Conservation (phyloP, 2,113 vertebrate species). For the Ia io region DNA sequence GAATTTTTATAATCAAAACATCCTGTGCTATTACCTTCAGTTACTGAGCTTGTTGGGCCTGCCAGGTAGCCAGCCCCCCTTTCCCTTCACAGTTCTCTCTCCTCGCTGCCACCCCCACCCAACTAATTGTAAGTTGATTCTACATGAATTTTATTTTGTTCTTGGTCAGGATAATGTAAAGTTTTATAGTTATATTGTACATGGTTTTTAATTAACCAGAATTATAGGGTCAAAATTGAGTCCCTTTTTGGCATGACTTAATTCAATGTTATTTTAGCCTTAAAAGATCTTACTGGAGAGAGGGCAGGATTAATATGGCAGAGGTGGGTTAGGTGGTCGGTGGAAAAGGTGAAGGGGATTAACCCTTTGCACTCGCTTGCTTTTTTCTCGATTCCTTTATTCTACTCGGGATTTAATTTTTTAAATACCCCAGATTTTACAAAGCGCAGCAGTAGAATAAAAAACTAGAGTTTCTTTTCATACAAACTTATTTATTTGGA, state of each 20-base stretch:
- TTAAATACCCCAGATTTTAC: too few relatives aligned
- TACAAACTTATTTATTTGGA: too few relatives aligned
- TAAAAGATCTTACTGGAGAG: background rate
- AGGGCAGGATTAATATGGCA: background rate
- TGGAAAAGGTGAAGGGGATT: background rate
- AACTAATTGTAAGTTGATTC: constrained; percentile 11
- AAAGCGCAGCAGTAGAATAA: too few relatives aligned
- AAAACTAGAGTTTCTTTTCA: too few relatives aligned
- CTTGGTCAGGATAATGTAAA: background rate
- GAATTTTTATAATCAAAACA: background rate
- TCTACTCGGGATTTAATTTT: too few relatives aligned
- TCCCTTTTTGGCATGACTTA: background rate
- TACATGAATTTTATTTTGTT: constrained; percentile 29
- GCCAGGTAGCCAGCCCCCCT: background rate
- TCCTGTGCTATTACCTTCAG: background rate
- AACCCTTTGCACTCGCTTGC: too few relatives aligned
- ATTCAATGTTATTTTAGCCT: background rate
- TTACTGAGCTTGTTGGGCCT: background rate
- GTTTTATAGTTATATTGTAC: constrained; percentile 4
- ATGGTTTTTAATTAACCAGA: background rate
- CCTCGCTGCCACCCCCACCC: background rate
- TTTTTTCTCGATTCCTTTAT: too few relatives aligned
- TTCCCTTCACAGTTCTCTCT: background rate
- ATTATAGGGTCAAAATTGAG: background rate
- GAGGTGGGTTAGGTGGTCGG: background rate